Percentiles rank a stretch among this genome's conserved stretches.
phyloP scores from a whole-genome alignment of 2,113 vertebrate genomes.

The Poeciliopsis prolifica region DNA sequence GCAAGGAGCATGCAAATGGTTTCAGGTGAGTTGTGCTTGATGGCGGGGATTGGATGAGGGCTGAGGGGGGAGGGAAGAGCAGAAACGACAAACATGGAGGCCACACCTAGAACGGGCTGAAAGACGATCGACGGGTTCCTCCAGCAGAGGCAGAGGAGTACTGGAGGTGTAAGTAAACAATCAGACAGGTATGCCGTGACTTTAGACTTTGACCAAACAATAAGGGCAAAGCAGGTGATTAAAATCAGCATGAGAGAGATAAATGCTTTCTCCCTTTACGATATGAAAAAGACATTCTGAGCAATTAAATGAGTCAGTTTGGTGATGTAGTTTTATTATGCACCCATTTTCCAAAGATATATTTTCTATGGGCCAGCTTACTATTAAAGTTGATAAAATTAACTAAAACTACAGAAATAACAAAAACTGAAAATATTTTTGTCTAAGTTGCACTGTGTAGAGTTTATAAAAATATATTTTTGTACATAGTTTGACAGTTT shows the following conservation, averaged over 20 bases:
- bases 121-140: constrained; percentile 69
- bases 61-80: constrained; percentile 67
- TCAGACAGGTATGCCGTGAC: constrained; percentile 56
- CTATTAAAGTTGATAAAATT: too few relatives aligned
- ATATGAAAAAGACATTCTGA: constrained; percentile 34
- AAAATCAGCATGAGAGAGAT: constrained; percentile 34
- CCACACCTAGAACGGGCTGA: constrained; percentile 73
- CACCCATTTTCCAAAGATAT: too few relatives aligned
- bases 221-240: constrained; percentile 28
- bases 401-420: too few relatives aligned
- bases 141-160: constrained; percentile 59
- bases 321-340: not conserved
- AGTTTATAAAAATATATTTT: too few relatives aligned
- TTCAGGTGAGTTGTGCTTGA: constrained; percentile 77
- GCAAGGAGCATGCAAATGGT: constrained; percentile 72
- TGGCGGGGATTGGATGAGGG: constrained; percentile 66
- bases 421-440: too few relatives aligned
- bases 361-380: too few relatives aligned
- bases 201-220: constrained; percentile 69
- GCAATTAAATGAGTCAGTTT: constrained; percentile 15
- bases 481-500: too few relatives aligned
- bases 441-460: too few relatives aligned
- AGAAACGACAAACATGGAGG: constrained; percentile 59
- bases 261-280: constrained; percentile 34
- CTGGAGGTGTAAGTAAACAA: constrained; percentile 56